Base-by-base conservation (phyloP, 1,140 invertebrate species). In the Hylaeus anthracinus region DNA sequence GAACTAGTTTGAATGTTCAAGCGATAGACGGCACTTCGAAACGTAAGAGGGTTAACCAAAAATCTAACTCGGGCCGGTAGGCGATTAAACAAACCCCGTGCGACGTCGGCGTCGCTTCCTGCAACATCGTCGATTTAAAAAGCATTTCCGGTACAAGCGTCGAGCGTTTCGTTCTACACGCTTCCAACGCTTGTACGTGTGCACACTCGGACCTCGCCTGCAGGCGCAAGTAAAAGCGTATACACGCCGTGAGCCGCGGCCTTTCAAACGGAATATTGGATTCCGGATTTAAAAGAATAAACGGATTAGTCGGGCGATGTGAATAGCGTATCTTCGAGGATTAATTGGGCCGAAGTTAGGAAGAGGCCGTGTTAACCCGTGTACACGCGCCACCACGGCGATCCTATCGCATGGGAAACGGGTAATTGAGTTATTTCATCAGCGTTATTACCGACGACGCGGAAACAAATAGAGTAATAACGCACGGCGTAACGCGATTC, bases 401-500 rank as follows among this genome's bases (percentile, higher is more conserved):
- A 51, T 77, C 45, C 65, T 84, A 81, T 76, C 72, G 72, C 67
- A 63, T 65, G 79, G 61, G 58, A 55, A 69, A 72, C 45, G 53
- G 15, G 12, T 86, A 81, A 86, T 86, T 81, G 72, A 85, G 80
- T 86, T 86, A 77, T 85, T 74, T 81, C 82, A 85, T 81, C 75
- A 77, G 61, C 70, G 64, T 80, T 60, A 65, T 81, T 71, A 58
- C 51, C 64, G 45, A 48, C 56, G 63, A 85, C 58, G 69, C 79
- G 84, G 84, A 86, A 85, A 86, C 72, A 81, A 85, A 86, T 81
- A 75, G 74, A 86, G 80, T 81, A 81, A 85, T 85, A 79, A 73
- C 60, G 60, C 55, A 45, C 71, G 66, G 58, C 66, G 10, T 51
- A 71, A 66, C 83, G 15, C 55, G 73, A 83, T 84, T 81, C 83